These are phyloP conservation scores for Hyperopisus bebe DNA, from an alignment of 2,113 vertebrate genomes.

Conservation along the genomic window DNA sequence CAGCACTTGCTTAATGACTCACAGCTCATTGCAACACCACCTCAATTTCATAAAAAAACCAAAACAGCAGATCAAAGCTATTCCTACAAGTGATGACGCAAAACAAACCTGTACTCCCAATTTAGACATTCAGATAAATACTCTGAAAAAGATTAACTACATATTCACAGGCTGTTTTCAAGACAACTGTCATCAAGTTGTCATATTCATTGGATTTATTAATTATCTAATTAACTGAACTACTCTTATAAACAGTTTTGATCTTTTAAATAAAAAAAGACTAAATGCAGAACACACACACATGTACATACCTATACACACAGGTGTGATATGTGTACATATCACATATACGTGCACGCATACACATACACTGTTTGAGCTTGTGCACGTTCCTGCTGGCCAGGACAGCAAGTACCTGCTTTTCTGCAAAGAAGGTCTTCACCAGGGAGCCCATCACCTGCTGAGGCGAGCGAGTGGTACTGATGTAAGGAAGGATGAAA, in stretches of 20 bases:
- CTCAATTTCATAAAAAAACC: background rate
- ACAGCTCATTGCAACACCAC: background rate
- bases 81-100: background rate
- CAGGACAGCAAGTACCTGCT: slow-evolving; percentile 61
- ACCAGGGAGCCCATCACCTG: slow-evolving; percentile 91
- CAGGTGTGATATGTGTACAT: background rate
- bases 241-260: background rate
- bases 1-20: background rate
- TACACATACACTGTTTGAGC: background rate
- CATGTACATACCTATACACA: background rate
- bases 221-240: background rate
- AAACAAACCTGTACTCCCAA: background rate
- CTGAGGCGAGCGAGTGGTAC: slow-evolving; percentile 85
- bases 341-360: background rate
- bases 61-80: background rate
- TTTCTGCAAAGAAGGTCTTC: slow-evolving; percentile 75
- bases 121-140: background rate
- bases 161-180: background rate
- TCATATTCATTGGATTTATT: background rate
- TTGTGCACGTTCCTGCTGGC: background rate
- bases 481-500: slow-evolving; percentile 82
- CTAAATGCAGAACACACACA: background rate
- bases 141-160: background rate
- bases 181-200: background rate
- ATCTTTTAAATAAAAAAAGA: background rate